Evolutionary conservation across 2,113 vertebrate genomes (phyloP).

Genomic region (Mungos mungo): DNA sequence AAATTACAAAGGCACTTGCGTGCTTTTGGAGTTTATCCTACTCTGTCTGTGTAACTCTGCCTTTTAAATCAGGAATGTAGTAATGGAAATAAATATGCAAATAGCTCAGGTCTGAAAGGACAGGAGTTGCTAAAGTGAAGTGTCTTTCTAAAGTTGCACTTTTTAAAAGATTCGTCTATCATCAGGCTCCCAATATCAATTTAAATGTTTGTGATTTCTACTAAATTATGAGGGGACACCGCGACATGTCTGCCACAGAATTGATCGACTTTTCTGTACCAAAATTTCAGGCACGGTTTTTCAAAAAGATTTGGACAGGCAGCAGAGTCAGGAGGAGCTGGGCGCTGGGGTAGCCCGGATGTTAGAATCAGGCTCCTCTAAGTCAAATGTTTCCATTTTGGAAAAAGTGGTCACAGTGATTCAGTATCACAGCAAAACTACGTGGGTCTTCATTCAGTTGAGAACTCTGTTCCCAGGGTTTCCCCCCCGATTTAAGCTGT

Average conservation of each 20-base stretch:
- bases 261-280: neutral
- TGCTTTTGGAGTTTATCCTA: neutral
- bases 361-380: neutral
- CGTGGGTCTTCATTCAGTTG: neutral
- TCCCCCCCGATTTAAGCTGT: neutral
- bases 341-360: neutral
- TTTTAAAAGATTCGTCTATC: neutral
- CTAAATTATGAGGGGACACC: neutral
- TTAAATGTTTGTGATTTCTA: neutral
- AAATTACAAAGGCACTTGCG: neutral
- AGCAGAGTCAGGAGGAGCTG: rapidly evolving
- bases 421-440: neutral
- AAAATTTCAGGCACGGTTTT: neutral
- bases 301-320: neutral
- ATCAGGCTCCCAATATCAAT: neutral
- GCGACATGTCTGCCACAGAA: neutral
- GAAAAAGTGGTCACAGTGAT: neutral
- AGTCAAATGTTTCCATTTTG: neutral
- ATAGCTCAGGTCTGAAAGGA: neutral
- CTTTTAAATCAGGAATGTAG: neutral
- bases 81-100: neutral
- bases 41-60: neutral
- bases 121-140: neutral
- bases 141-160: neutral
- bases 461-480: neutral